Evolutionary conservation across 2,888 invertebrate genomes (phyloP).

Genomic region (Tholera decimalis): DNA sequence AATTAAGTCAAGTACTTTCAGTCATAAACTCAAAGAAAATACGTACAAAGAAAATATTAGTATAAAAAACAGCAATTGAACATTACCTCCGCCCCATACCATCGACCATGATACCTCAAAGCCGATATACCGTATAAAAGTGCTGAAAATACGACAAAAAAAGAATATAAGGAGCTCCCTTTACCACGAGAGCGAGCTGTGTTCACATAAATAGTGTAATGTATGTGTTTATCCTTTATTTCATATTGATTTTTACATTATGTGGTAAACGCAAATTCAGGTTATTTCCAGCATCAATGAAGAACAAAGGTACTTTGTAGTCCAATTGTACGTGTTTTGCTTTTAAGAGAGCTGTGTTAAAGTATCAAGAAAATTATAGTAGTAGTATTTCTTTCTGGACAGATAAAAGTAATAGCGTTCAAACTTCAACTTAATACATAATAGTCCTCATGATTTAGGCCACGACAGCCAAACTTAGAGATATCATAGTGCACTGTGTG

Average conservation of each 20-base stretch:
- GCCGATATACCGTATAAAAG: constrained; percentile 1
- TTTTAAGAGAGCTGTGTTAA: background rate
- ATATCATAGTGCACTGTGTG: no score
- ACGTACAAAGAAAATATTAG: background rate
- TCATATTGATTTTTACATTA: constrained; percentile 9
- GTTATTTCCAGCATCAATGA: background rate
- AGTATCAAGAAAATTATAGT: background rate
- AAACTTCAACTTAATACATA: background rate
- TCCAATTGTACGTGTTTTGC: background rate
- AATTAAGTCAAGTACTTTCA: background rate
- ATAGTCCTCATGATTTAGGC: no score
- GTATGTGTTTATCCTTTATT: constrained; percentile 20
- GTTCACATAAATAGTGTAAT: background rate
- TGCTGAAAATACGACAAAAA: background rate
- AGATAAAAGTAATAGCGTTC: background rate
- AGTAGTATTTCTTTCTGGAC: background rate
- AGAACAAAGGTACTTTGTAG: background rate
- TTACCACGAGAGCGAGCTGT: background rate
- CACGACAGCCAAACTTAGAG: no score
- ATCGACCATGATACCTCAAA: constrained; percentile 25
- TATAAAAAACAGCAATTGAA: constrained; percentile 10
- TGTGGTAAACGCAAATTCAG: background rate
- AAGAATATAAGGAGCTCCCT: constrained; percentile 7
- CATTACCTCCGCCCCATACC: constrained; percentile 4
- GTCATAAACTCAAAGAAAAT: background rate